These are phyloP conservation scores for Microtus ochrogaster DNA, from an alignment of 2,113 vertebrate genomes.

Conservation along the genomic window DNA sequence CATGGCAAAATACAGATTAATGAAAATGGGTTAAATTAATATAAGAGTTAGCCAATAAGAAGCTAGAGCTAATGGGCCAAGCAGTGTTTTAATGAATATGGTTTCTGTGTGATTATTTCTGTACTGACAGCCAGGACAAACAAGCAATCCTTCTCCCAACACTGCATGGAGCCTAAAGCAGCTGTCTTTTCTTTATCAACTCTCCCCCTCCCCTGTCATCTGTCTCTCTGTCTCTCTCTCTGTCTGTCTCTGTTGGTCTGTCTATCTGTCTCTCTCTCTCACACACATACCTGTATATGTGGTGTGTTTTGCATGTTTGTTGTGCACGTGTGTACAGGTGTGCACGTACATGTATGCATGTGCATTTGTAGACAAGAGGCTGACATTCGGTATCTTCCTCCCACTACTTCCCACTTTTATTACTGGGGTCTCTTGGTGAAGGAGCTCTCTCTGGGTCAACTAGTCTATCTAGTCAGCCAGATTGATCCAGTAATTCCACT, in stretches of 20 bases:
- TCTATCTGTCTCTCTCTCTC: not conserved
- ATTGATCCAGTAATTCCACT: not conserved
- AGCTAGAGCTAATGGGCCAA: no score
- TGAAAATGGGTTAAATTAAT: no score
- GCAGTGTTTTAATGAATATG: no score
- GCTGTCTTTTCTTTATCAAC: not conserved
- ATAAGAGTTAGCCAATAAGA: no score
- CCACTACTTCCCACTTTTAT: not conserved
- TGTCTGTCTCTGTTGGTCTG: not conserved
- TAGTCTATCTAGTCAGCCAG: not conserved
- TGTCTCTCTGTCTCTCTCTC: not conserved
- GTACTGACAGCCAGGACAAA: no score
- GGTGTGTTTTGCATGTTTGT: not conserved
- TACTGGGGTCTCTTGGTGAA: not conserved
- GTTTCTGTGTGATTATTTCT: no score
- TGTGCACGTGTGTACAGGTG: not conserved
- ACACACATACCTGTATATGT: not conserved
- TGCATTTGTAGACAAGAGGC: not conserved
- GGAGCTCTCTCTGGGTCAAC: not conserved
- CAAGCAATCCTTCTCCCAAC: no score
- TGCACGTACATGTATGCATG: no score
- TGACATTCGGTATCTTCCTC: not conserved
- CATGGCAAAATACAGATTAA: no score
- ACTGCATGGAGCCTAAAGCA: not conserved
- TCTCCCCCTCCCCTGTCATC: not conserved